Conservation (phyloP, 2,113 vertebrate species). For the Tragelaphus strepsiceros region DNA sequence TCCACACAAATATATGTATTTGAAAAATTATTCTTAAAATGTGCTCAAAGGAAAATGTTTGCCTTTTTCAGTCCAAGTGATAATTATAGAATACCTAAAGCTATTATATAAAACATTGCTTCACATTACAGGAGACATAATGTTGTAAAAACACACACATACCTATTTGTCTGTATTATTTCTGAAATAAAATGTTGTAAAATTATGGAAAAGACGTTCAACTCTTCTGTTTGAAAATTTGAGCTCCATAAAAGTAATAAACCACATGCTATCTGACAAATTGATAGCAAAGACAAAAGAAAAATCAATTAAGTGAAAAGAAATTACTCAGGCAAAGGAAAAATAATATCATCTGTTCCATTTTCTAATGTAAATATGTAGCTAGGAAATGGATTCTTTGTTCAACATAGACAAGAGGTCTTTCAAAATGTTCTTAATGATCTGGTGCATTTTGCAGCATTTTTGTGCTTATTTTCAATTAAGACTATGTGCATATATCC, state of each 20-base stretch:
- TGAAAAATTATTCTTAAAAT: background rate
- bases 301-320: conserved; percentile 4
- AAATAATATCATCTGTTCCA: background rate
- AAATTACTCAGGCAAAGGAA: background rate
- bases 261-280: background rate
- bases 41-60: background rate
- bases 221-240: background rate
- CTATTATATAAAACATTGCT: background rate
- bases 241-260: background rate
- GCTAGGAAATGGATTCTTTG: background rate
- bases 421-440: background rate
- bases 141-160: background rate
- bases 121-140: background rate
- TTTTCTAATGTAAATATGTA: conserved; percentile 20
- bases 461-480: background rate
- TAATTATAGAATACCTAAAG: background rate
- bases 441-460: background rate
- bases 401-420: background rate
- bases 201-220: background rate
- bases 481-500: background rate
- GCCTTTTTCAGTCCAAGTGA: background rate
- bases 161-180: background rate
- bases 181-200: background rate
- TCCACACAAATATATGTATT: background rate
- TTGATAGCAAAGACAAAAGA: background rate